Evolutionary conservation across 2,797 vertebrate species (phyloP).

Genomic region (Malurus leucopterus): DNA sequence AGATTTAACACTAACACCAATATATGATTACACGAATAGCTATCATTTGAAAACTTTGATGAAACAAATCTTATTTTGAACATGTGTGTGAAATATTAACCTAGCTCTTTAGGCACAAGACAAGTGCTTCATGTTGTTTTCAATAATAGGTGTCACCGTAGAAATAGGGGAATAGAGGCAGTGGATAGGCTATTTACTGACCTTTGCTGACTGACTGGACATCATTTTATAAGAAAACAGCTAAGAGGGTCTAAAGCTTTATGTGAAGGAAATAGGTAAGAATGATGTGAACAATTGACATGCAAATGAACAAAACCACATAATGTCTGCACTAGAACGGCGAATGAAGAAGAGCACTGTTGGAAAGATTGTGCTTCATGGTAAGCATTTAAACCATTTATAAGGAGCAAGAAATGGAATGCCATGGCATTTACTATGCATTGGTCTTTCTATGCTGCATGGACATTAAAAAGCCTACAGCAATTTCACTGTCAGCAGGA

Average conservation of each 20-base stretch:
- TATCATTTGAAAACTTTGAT: background rate
- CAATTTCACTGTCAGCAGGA: constrained; percentile 20
- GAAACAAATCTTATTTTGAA: background rate
- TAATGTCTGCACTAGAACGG: background rate
- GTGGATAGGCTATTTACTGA: background rate
- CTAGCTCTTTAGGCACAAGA: background rate
- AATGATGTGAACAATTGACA: background rate
- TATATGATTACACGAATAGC: background rate
- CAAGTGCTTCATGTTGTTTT: background rate
- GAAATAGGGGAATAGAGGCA: background rate
- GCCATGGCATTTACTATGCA: background rate
- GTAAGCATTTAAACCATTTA: constrained; percentile 3
- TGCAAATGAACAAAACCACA: background rate
- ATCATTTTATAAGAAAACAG: background rate
- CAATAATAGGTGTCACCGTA: background rate
- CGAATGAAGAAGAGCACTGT: background rate
- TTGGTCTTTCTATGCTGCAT: background rate
- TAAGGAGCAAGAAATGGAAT: constrained; percentile 26
- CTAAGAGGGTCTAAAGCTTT: background rate
- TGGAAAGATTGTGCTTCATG: background rate
- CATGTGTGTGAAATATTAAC: background rate
- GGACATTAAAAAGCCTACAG: background rate
- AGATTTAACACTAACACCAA: background rate
- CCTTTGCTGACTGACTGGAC: background rate
- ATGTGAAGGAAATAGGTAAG: background rate